Evolutionary conservation across 2,113 vertebrate genomes (phyloP).

Genomic region (Prietella phreatophila): DNA sequence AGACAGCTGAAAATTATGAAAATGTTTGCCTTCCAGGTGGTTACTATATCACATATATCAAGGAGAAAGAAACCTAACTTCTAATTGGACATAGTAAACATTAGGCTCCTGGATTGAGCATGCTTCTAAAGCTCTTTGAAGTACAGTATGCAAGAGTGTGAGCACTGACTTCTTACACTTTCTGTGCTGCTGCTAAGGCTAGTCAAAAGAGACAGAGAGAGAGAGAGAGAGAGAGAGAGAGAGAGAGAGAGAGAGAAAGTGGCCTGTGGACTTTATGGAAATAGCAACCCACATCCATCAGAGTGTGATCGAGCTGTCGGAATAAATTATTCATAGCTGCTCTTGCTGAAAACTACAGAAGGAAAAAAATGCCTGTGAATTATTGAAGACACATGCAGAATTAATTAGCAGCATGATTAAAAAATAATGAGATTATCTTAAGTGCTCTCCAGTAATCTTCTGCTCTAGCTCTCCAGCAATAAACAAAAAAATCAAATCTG

Average conservation of each 20-base stretch:
- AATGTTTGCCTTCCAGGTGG: background rate
- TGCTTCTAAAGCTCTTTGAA: background rate
- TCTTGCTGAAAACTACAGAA: constrained; percentile 55
- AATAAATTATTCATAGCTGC: constrained; percentile 67
- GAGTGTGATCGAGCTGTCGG: constrained; percentile 52
- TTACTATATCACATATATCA: background rate
- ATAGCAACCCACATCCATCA: constrained; percentile 57
- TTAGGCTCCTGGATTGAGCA: background rate
- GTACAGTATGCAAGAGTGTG: background rate
- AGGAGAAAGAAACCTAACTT: background rate
- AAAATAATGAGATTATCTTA: constrained; percentile 68
- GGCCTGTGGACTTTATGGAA: constrained; percentile 52
- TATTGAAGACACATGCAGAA: constrained; percentile 65
- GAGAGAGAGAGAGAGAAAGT: constrained; percentile 8
- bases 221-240: constrained; percentile 5
- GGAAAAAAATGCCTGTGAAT: constrained; percentile 61
- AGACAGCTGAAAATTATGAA: background rate
- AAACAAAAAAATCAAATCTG: constrained; percentile 30
- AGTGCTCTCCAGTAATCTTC: constrained; percentile 54
- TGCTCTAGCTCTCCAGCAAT: constrained; percentile 35
- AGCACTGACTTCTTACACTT: background rate
- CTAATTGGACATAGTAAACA: background rate
- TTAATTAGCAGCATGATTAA: constrained; percentile 67
- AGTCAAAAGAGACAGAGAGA: background rate
- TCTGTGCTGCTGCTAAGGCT: background rate